phyloP scores from a whole-genome alignment of 2,113 vertebrate genomes.

The Nannobrachium achirus region DNA sequence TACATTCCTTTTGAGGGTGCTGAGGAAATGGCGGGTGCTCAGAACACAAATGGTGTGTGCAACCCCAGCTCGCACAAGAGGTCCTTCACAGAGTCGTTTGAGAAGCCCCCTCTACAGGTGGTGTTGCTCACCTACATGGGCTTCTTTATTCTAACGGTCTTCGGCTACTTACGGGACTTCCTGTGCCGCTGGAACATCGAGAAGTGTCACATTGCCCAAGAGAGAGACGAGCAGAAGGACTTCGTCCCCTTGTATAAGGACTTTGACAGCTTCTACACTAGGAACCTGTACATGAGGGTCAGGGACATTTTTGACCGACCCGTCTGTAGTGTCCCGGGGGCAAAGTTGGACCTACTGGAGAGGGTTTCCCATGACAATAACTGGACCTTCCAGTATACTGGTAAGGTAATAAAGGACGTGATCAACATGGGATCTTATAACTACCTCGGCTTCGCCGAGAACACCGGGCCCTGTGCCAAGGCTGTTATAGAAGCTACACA shows the following conservation, averaged over 20 bases:
- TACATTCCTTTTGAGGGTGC: too few relatives aligned
- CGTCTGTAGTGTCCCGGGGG: slow-evolving; percentile 90
- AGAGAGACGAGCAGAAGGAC: slow-evolving; percentile 94
- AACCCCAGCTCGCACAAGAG: slow-evolving; percentile 87
- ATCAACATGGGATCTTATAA: slow-evolving; percentile 99
- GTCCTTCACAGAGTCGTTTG: slow-evolving; percentile 90
- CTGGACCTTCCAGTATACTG: slow-evolving; percentile 95
- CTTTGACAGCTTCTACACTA: slow-evolving; percentile 95
- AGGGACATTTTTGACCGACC: slow-evolving; percentile 94
- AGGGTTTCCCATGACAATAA: slow-evolving; percentile 88
- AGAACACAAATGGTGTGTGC: slow-evolving; percentile 46
- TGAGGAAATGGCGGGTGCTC: too few relatives aligned
- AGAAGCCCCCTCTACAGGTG: slow-evolving; percentile 94
- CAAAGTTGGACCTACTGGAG: slow-evolving; percentile 90
- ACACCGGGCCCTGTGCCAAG: slow-evolving; percentile 83
- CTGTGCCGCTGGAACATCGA: slow-evolving; percentile 93
- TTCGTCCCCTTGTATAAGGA: slow-evolving; percentile 96
- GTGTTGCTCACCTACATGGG: slow-evolving; percentile 94
- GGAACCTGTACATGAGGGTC: slow-evolving; percentile 94
- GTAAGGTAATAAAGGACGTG: slow-evolving; percentile 86
- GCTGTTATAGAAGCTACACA: slow-evolving; percentile 81
- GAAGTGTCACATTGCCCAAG: slow-evolving; percentile 88
- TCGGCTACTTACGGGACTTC: slow-evolving; percentile 94
- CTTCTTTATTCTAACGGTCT: slow-evolving; percentile 93
- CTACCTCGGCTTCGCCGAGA: slow-evolving; percentile 94